Percentiles rank a stretch among this genome's conserved stretches.
phyloP scores from a whole-genome alignment of 2,113 vertebrate species.

The Macrotis lagotis region DNA sequence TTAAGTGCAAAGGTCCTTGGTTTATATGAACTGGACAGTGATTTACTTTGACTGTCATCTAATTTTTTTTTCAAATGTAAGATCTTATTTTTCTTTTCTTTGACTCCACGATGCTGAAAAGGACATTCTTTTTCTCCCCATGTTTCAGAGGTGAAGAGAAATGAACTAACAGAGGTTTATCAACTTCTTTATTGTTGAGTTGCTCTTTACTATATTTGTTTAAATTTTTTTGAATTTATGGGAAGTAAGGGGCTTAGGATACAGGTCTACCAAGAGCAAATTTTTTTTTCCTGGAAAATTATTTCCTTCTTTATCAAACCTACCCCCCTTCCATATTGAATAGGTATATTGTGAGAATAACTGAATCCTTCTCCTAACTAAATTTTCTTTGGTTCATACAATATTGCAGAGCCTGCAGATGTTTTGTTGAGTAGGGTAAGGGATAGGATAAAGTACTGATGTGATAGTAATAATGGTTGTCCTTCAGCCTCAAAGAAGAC shows the following conservation, averaged over 20 bases:
- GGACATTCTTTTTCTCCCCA: constrained; percentile 55
- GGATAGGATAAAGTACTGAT: constrained; percentile 19
- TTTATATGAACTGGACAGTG: constrained; percentile 1
- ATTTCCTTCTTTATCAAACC: constrained; percentile 45
- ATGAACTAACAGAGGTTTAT: constrained; percentile 63
- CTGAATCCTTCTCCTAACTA: background rate
- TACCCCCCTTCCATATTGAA: background rate
- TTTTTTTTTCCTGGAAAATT: constrained; percentile 20
- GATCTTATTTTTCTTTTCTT: constrained; percentile 29
- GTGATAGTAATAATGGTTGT: no score
- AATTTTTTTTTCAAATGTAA: constrained; percentile 25
- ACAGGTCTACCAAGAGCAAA: constrained; percentile 14
- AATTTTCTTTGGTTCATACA: constrained; percentile 26
- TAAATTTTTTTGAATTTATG: constrained; percentile 47
- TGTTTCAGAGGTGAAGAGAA: constrained; percentile 57
- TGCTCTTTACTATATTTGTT: constrained; percentile 61
- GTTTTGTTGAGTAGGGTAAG: constrained; percentile 9
- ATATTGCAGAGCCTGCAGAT: constrained; percentile 34
- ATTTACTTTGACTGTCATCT: constrained; percentile 21
- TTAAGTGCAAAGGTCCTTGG: background rate
- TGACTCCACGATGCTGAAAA: constrained; percentile 30
- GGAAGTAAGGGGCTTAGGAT: constrained; percentile 45
- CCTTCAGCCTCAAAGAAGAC: no score
- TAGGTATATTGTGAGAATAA: constrained; percentile 25
- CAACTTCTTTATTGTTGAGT: constrained; percentile 48